Evolutionary conservation across 1,140 invertebrate species (phyloP).

Genomic region (Drosophila subpulchrella): DNA sequence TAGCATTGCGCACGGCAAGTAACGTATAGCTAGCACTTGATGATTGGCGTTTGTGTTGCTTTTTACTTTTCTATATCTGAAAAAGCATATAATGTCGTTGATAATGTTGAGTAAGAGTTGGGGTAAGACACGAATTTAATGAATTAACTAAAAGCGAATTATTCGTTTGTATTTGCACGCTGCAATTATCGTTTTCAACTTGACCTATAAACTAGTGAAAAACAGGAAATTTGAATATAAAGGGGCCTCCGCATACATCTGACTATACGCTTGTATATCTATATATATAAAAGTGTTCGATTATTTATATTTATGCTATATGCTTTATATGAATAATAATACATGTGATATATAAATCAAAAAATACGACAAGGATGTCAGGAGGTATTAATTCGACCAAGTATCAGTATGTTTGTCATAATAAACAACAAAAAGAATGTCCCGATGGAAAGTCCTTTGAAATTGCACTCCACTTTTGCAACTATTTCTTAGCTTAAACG

Average conservation of each 20-base stretch:
- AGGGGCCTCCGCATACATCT: constrained; percentile 19
- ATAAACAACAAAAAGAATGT: constrained; percentile 37
- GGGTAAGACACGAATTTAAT: constrained; percentile 68
- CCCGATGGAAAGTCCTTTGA: constrained; percentile 20
- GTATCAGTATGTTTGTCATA: constrained; percentile 33
- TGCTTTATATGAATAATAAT: constrained; percentile 57
- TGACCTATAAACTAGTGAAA: constrained; percentile 57
- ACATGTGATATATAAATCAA: constrained; percentile 50
- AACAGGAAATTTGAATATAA: constrained; percentile 21
- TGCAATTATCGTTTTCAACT: constrained; percentile 49
- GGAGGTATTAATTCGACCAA: constrained; percentile 22
- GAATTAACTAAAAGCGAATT: constrained; percentile 74
- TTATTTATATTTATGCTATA: constrained; percentile 44
- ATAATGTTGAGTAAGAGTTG: constrained; percentile 59
- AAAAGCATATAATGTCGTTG: constrained; percentile 76
- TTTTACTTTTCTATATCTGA: constrained; percentile 45
- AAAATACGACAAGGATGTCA: constrained; percentile 10
- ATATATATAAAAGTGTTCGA: constrained; percentile 26
- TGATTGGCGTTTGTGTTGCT: constrained; percentile 24
- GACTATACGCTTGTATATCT: constrained; percentile 39
- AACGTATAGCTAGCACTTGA: constrained; percentile 59
- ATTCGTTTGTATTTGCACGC: constrained; percentile 18
- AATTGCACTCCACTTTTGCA: constrained; percentile 42
- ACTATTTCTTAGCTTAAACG: constrained; percentile 65
- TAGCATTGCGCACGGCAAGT: constrained; percentile 51